Conservation (phyloP, 2,113 vertebrate species). For the Numida meleagris region DNA sequence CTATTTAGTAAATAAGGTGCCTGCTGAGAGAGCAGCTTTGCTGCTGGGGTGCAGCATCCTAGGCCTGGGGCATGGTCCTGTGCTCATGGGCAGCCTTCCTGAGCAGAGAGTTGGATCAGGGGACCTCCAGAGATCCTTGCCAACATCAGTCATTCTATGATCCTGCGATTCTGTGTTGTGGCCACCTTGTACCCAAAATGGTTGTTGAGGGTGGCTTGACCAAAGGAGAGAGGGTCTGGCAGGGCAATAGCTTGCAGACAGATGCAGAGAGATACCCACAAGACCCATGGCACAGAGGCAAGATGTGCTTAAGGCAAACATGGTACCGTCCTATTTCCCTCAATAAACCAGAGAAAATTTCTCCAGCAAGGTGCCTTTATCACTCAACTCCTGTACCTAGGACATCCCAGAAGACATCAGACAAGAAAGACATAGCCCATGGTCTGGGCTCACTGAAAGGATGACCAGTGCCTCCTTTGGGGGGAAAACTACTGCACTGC, state of each 20-base stretch:
- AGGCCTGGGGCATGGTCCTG: background rate
- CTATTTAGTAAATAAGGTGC: background rate
- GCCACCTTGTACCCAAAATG: background rate
- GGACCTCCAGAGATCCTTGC: background rate
- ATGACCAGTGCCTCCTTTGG: background rate
- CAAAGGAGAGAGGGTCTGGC: too few relatives aligned
- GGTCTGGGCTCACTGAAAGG: background rate
- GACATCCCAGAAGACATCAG: background rate
- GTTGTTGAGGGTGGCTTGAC: background rate
- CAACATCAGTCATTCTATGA: too few relatives aligned
- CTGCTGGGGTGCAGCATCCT: rapidly evolving
- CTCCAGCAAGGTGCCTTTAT: background rate
- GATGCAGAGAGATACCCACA: background rate
- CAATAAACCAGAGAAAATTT: background rate
- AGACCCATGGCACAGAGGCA: background rate
- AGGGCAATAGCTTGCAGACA: rapidly evolving
- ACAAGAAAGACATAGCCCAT: rapidly evolving
- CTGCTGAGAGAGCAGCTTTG: background rate
- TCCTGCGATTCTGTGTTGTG: background rate
- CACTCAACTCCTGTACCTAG: rapidly evolving
- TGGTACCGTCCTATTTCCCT: background rate
- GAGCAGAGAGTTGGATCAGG: background rate
- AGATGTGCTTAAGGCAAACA: rapidly evolving
- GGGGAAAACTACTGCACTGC: background rate
- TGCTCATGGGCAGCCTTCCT: background rate